Evolutionary conservation across 2,888 invertebrate species (phyloP).

Genomic region (Sinodicranocentrus sp.): DNA sequence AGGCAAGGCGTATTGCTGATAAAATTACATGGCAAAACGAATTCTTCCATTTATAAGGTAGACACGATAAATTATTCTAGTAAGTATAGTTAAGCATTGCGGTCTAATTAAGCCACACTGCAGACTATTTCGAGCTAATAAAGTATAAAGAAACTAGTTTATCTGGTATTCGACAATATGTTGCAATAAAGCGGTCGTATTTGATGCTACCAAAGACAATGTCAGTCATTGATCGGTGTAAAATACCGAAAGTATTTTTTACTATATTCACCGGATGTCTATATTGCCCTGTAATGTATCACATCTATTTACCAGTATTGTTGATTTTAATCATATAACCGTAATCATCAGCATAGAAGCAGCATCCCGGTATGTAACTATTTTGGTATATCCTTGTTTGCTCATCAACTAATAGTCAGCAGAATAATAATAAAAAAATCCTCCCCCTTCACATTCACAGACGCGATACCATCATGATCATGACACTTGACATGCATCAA

Average conservation of each 20-base stretch:
- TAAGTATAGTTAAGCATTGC: too few species aligned
- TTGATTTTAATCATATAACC: constrained; percentile 7
- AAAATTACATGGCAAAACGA: too few species aligned
- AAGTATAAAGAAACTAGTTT: constrained; percentile 35
- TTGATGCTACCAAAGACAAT: constrained; percentile 22
- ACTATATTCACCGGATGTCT: constrained; percentile 52
- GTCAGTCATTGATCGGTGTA: constrained; percentile 34
- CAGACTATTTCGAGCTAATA: too few species aligned
- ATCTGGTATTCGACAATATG: constrained; percentile 31
- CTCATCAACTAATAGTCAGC: constrained; percentile 40
- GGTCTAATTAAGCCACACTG: too few species aligned
- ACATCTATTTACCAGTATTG: background rate
- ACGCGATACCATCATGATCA: too few species aligned
- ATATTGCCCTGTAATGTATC: too few species aligned
- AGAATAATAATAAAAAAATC: constrained; percentile 35
- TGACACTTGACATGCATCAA: too few species aligned
- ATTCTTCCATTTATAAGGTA: too few species aligned
- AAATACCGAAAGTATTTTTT: constrained; percentile 27
- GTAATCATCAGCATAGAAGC: background rate
- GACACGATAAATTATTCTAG: too few species aligned
- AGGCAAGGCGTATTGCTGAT: too few species aligned
- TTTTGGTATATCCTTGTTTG: constrained; percentile 29
- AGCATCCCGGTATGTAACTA: background rate
- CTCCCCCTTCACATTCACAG: constrained; percentile 17
- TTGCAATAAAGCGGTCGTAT: background rate